Evolutionary conservation across 92 coral and sea anemone species (phyloP).

Genomic region (Pocillopora grandis): DNA sequence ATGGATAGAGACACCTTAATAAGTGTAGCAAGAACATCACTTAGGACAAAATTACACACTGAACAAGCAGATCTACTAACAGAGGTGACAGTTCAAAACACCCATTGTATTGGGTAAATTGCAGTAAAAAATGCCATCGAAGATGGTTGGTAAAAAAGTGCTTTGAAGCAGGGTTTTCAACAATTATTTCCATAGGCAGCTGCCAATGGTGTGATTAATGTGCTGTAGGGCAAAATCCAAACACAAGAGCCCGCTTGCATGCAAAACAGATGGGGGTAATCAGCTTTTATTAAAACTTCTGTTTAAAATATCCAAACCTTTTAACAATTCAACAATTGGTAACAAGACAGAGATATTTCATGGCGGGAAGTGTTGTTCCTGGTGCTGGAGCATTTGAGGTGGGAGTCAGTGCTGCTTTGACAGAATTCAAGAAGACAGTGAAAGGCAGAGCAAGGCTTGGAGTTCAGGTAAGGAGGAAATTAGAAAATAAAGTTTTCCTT

Average conservation of each 20-base stretch:
- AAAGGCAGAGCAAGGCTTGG: slow-evolving; percentile 97
- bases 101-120: no score
- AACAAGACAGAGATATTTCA: neutral
- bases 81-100: slow-evolving; percentile 68
- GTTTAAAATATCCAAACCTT: no score
- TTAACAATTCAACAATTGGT: no score
- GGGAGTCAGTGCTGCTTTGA: slow-evolving; percentile 79
- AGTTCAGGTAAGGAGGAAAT: slow-evolving; percentile 53
- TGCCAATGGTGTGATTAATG: no score
- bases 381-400: slow-evolving; percentile 99
- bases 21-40: slow-evolving; percentile 89
- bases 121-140: slow-evolving; percentile 99
- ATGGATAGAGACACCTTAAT: slow-evolving; percentile 94
- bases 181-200: no score
- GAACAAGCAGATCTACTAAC: slow-evolving; percentile 93
- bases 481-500: neutral
- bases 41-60: slow-evolving; percentile 87
- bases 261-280: no score
- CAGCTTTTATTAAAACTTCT: no score
- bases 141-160: slow-evolving; percentile 67
- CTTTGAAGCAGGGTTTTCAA: neutral
- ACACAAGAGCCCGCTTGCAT: no score
- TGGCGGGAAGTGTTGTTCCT: slow-evolving; percentile 85
- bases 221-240: no score
- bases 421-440: slow-evolving; percentile 87